Conservation (phyloP, 2,888 invertebrate genomes). For the Rhogogaster chlorosoma region DNA sequence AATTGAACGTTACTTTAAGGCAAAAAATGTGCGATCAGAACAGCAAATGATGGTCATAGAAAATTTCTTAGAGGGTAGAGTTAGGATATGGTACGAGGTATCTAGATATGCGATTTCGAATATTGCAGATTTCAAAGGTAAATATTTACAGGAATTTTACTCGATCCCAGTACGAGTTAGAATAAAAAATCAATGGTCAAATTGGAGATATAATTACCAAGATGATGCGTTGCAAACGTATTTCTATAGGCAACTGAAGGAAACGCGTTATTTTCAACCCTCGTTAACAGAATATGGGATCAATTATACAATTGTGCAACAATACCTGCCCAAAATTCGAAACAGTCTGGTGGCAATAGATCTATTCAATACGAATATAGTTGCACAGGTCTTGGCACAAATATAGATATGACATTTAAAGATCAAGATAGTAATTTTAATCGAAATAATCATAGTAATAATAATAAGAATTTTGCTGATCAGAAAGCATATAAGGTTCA, state of each 20-base stretch:
- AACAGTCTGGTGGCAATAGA: slow-evolving; percentile 20
- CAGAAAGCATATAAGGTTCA: neutral
- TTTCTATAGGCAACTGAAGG: slow-evolving; percentile 51
- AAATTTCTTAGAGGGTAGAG: slow-evolving; percentile 21
- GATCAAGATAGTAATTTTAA: slow-evolving; percentile 30
- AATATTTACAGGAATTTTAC: slow-evolving; percentile 50
- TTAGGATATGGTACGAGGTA: slow-evolving; percentile 48
- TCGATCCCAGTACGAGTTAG: slow-evolving; percentile 51
- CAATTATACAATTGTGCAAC: slow-evolving; percentile 49
- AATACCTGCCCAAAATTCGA: slow-evolving; percentile 4
- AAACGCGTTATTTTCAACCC: slow-evolving; percentile 35
- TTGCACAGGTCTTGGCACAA: slow-evolving; percentile 42
- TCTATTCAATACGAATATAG: slow-evolving; percentile 9
- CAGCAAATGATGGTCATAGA: no score
- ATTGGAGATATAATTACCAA: slow-evolving; percentile 23
- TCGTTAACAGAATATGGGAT: slow-evolving; percentile 11
- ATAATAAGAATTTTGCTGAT: neutral
- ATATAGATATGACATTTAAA: slow-evolving; percentile 21
- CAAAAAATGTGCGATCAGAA: no score
- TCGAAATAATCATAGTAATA: neutral
- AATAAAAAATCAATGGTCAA: slow-evolving; percentile 50
- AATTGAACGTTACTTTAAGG: no score
- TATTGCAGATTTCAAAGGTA: slow-evolving; percentile 40
- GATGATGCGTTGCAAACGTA: slow-evolving; percentile 52
- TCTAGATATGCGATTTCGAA: slow-evolving; percentile 25